Conservation (phyloP, 37 sponge, comb jelly and placozoan genomes). For the Axinella damicornis region DNA sequence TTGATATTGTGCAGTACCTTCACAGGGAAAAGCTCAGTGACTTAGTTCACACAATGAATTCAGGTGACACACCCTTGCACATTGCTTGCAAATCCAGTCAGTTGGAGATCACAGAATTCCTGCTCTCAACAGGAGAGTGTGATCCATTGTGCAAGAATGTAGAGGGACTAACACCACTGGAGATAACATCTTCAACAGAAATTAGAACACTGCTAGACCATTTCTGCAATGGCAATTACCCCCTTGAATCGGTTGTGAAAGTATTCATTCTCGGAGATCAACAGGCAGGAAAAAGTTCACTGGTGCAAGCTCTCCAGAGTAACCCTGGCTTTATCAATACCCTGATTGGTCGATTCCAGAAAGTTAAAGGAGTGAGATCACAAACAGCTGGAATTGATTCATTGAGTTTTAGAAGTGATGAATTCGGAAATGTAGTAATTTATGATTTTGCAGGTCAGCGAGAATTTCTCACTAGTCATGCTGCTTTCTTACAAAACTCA, state of each 20-base stretch:
- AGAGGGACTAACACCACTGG: not conserved
- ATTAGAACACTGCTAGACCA: too few species aligned
- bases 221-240: too few species aligned
- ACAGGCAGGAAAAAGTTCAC: conserved; percentile 40
- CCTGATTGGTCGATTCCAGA: not conserved
- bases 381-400: conserved; percentile 47
- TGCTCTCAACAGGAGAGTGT: not conserved
- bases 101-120: not conserved
- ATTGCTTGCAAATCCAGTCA: not conserved
- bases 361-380: conserved; percentile 1
- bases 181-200: too few species aligned
- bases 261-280: conserved; percentile 35
- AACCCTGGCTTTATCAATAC: not conserved
- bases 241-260: not conserved
- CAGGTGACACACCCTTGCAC: not conserved
- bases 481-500: not conserved
- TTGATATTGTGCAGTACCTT: too few species aligned
- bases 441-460: conserved; percentile 52
- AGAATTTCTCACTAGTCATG: conserved; percentile 36
- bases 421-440: conserved; percentile 27
- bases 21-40: too few species aligned
- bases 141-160: too few species aligned
- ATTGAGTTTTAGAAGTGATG: not conserved
- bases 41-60: too few species aligned
- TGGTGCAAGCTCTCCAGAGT: conserved; percentile 28